Evolutionary conservation across 2,113 vertebrate genomes (phyloP), one percentile per base, ranked within the genome.

Genomic region (Toxotes chatareus): DNA sequence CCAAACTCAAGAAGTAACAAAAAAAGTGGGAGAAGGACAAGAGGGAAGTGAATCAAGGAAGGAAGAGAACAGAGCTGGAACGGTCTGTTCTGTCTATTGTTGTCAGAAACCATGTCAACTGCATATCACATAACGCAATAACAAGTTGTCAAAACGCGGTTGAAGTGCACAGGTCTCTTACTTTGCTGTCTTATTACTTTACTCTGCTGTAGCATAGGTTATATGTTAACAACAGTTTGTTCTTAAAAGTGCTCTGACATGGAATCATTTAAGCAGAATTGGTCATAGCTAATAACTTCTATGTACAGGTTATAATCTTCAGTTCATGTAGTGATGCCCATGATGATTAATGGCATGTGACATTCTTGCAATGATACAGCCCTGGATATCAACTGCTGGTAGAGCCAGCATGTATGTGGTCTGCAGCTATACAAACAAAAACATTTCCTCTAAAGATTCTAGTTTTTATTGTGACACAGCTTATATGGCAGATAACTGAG

Each of bases 301-400:
- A 38, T 44, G 23, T 57, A 70, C 12, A 70, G 40, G 9, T 42
- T 19, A 44, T 5, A 38, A 36, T 47, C n/a, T 44, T 61, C 14
- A 7, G 68, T 61, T 53, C 7, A 36, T 42, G 69, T 27, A 62
- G 23, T 32, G 4, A 47, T 63, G 51, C 42, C 31, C 51, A 55
- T 46, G 3, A 53, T 70, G 71, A 80, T 75, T 38, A 80, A 27
- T 81, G 81, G 23, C 9, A 42, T 40, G 44, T 34, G 61, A 72
- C 23, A 72, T 73, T 77, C n/a, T 47, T 77, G 78, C 42, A 71
- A 56, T 70, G 36, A 27, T 34, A 32, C 14, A 7, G 1, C 51
- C 23, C 1, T 53, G 21, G 36, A 27, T 80, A 67, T 67, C 46
- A 40, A 27, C 27, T 27, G 27, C 27, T 27, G 60, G 14, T 5